Percentiles rank a stretch among this genome's conserved stretches.
These are phyloP conservation scores for Schizopygopsis pylzovi DNA, from an alignment of 2,797 vertebrate genomes.

Conservation along the genomic window DNA sequence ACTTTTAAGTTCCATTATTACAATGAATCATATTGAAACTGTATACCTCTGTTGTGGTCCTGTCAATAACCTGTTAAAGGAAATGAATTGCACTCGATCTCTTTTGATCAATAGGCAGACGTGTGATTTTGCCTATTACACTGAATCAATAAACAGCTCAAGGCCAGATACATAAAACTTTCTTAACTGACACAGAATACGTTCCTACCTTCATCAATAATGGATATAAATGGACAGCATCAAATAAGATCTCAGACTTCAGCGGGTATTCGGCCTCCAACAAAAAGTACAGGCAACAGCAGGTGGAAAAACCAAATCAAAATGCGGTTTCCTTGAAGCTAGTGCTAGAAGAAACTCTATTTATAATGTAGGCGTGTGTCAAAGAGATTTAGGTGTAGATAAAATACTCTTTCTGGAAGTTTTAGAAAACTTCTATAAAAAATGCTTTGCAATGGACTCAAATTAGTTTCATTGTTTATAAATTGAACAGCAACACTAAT, in stretches of 20 bases:
- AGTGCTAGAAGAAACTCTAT: slow-evolving; percentile 40
- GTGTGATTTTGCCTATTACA: slow-evolving; percentile 14
- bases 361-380: slow-evolving; percentile 44
- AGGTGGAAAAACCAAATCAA: slow-evolving; percentile 28
- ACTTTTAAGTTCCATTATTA: slow-evolving; percentile 10
- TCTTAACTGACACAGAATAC: slow-evolving; percentile 6
- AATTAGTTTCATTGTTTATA: neutral
- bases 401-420: slow-evolving; percentile 31
- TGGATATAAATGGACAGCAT: slow-evolving; percentile 8
- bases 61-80: slow-evolving; percentile 23
- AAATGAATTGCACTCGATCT: slow-evolving; percentile 7
- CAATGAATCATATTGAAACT: neutral
- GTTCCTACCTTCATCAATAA: slow-evolving; percentile 30
- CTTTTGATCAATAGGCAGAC: neutral
- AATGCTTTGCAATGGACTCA: neutral
- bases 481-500: neutral
- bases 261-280: neutral
- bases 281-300: slow-evolving; percentile 12
- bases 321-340: slow-evolving; percentile 38
- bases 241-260: slow-evolving; percentile 22
- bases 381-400: slow-evolving; percentile 27
- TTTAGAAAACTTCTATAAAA: neutral
- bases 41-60: neutral
- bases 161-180: slow-evolving; percentile 7
- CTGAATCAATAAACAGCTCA: slow-evolving; percentile 23